Evolutionary conservation across 2,888 invertebrate species (phyloP).

Genomic region (Chaetoderma sp.): DNA sequence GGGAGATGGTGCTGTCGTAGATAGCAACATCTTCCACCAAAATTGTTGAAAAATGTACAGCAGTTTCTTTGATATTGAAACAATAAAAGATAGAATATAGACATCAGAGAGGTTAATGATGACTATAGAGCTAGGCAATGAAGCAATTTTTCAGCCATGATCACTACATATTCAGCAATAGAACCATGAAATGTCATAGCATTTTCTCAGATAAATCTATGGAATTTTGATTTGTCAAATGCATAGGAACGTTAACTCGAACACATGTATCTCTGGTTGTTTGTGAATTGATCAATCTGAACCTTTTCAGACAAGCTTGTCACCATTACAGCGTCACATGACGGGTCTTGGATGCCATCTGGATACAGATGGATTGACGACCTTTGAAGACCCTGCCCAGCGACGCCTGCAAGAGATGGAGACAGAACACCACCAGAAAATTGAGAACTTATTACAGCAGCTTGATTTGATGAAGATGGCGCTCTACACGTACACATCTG

Average conservation of each 20-base stretch:
- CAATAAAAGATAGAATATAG: no score
- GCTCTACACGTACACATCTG: conserved; percentile 72
- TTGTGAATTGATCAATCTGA: no score
- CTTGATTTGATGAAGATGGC: conserved; percentile 83
- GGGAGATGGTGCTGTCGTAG: no score
- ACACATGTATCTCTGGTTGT: no score
- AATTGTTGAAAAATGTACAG: no score
- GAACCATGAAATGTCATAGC: not conserved
- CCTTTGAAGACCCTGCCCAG: conserved; percentile 80
- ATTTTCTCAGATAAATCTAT: not conserved
- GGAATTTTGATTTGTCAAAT: not conserved
- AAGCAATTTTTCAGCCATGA: no score
- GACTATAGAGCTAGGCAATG: no score
- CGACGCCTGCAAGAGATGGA: conserved; percentile 85
- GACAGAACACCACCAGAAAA: conserved; percentile 72
- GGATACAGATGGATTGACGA: conserved; percentile 77
- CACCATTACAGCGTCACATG: conserved; percentile 42
- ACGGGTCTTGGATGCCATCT: conserved; percentile 53
- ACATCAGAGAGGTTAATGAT: no score
- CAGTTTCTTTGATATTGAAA: no score
- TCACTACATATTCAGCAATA: not conserved
- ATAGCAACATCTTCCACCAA: no score
- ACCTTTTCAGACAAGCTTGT: conserved; percentile 41
- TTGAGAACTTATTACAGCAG: conserved; percentile 83
- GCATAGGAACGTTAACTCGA: no score